Evolutionary conservation across 2,888 invertebrate species (phyloP).

Genomic region (Cylindroiulus punctatus): DNA sequence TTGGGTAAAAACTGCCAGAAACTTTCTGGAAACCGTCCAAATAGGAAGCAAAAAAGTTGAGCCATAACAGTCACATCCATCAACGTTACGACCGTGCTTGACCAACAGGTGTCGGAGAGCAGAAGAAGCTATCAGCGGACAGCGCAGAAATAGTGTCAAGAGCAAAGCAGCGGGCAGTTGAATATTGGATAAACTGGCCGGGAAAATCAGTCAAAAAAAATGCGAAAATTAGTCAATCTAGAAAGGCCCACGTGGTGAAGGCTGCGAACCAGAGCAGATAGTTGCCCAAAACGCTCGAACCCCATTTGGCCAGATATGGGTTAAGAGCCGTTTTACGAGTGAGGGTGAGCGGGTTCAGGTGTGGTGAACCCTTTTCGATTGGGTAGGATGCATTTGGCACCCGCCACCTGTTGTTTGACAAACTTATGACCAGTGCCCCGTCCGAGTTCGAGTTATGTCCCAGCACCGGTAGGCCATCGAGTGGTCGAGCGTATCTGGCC

Average conservation of each 20-base stretch:
- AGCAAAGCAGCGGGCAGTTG: not conserved
- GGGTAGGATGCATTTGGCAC: not conserved
- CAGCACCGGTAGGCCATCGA: not conserved
- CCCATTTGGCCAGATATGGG: constrained; percentile 2
- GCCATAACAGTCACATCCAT: constrained; percentile 10
- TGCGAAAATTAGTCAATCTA: not conserved
- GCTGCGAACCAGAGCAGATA: not conserved
- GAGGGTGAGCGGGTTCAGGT: constrained; percentile 33
- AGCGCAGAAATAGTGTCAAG: not conserved
- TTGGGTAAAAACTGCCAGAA: not conserved
- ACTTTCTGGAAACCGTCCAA: not conserved
- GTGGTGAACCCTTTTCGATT: not conserved
- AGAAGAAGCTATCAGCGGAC: not conserved
- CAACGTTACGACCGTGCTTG: not conserved
- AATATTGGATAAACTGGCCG: not conserved
- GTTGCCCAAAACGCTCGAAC: not conserved
- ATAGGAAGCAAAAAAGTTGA: not conserved
- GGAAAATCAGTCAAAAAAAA: not conserved
- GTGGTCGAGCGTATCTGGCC: not conserved
- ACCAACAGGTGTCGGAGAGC: not conserved
- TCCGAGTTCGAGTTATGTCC: not conserved
- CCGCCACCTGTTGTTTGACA: constrained; percentile 5
- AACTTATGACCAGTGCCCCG: not conserved
- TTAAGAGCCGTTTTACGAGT: constrained; percentile 1
- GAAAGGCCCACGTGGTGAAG: not conserved